Conservation (phyloP, 2,113 vertebrate species). For the Nothoprocta pentlandii region DNA sequence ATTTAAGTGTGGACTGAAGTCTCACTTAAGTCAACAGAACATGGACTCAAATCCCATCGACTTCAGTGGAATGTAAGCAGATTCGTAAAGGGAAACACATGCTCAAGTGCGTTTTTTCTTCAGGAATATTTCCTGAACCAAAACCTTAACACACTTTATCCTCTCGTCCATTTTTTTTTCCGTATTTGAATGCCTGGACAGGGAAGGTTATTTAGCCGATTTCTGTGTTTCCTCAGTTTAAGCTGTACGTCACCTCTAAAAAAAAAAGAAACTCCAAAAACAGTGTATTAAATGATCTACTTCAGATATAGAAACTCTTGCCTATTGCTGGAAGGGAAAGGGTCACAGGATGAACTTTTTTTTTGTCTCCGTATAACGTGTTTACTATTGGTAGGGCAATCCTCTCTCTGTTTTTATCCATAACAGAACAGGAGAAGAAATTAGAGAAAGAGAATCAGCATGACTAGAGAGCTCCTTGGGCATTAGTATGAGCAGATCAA, state of each 20-base stretch:
- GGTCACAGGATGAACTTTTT: not conserved
- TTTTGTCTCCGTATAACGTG: not conserved
- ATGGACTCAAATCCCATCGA: conserved; percentile 19
- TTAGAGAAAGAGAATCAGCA: not conserved
- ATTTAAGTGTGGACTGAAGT: conserved; percentile 43
- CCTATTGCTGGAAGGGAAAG: not conserved
- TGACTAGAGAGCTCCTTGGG: not conserved
- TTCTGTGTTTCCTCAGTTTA: not conserved
- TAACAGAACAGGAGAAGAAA: conserved; percentile 8
- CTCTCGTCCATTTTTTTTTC: not conserved
- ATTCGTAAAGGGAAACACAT: conserved; percentile 10
- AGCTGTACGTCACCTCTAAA: not conserved
- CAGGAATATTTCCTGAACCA: not conserved
- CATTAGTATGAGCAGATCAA: not conserved
- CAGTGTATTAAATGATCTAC: not conserved
- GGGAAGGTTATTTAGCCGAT: not conserved
- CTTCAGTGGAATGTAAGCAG: not conserved
- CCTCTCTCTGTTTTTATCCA: not conserved
- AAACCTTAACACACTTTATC: not conserved
- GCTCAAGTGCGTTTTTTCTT: conserved; percentile 40
- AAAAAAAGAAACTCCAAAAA: not conserved
- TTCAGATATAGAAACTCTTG: not conserved
- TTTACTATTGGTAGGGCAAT: not conserved
- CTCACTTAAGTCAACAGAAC: conserved; percentile 16
- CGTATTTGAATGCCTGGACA: not conserved